phyloP scores from a whole-genome alignment of 2,888 invertebrate species.

The Cephus sareptanus region DNA sequence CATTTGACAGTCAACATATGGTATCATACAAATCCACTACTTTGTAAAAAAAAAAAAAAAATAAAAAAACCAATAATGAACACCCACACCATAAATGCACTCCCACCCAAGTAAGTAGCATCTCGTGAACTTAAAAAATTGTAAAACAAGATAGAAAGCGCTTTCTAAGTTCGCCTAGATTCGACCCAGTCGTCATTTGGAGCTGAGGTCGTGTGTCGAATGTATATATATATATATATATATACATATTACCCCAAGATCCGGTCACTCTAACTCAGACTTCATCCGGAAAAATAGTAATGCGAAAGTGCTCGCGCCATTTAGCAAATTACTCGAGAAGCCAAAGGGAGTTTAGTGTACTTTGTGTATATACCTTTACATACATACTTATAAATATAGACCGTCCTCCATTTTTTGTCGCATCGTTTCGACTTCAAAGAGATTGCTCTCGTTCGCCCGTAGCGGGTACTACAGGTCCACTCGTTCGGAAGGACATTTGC shows the following conservation, averaged over 20 bases:
- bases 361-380: neutral
- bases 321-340: conserved; percentile 2
- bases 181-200: neutral
- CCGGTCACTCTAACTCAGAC: neutral
- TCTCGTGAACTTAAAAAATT: neutral
- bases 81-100: neutral
- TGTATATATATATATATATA: too few species aligned
- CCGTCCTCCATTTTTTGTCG: conserved; percentile 8
- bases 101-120: neutral
- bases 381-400: neutral
- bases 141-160: neutral
- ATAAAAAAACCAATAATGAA: neutral
- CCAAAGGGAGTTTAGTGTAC: neutral
- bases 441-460: conserved; percentile 26
- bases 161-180: conserved; percentile 1
- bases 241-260: neutral
- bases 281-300: neutral
- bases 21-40: neutral
- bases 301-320: conserved; percentile 1
- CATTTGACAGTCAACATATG: neutral
- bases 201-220: neutral
- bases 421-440: conserved; percentile 28
- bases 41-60: neutral
- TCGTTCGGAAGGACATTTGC: neutral
- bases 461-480: neutral